Conservation (phyloP, 2,797 vertebrate genomes). For the Lerista edwardsae region DNA sequence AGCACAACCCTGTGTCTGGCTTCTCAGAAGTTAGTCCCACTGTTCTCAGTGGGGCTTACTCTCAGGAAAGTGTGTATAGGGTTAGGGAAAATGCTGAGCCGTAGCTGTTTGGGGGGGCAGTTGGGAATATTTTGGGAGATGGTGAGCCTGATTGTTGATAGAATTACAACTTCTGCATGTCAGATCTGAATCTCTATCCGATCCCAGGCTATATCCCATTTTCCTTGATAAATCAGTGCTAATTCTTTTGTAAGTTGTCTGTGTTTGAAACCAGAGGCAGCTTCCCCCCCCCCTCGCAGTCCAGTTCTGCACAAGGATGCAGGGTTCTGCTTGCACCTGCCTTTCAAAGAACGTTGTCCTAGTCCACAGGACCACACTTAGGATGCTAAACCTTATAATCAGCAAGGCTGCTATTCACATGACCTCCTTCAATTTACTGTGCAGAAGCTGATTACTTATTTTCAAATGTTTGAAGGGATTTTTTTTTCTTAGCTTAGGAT, state of each 20-base stretch:
- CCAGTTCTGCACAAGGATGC: not conserved
- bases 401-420: not conserved
- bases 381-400: not conserved
- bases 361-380: not conserved
- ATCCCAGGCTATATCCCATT: not conserved
- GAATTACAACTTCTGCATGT: not conserved
- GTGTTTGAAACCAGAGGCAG: not conserved
- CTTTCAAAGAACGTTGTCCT: not conserved
- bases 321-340: not conserved
- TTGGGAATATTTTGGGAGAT: not conserved
- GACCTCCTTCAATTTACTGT: not conserved
- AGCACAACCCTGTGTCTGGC: too few relatives aligned
- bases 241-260: not conserved
- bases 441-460: too few relatives aligned
- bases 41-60: too few relatives aligned
- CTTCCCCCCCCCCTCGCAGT: not conserved
- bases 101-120: too few relatives aligned
- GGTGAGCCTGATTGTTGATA: not conserved
- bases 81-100: too few relatives aligned
- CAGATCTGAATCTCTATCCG: not conserved
- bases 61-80: too few relatives aligned
- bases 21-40: too few relatives aligned
- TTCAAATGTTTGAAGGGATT: not conserved
- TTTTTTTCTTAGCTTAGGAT: not conserved
- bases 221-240: not conserved